Evolutionary conservation across 2,113 vertebrate genomes (phyloP).

Genomic region (Mesitornis unicolor): DNA sequence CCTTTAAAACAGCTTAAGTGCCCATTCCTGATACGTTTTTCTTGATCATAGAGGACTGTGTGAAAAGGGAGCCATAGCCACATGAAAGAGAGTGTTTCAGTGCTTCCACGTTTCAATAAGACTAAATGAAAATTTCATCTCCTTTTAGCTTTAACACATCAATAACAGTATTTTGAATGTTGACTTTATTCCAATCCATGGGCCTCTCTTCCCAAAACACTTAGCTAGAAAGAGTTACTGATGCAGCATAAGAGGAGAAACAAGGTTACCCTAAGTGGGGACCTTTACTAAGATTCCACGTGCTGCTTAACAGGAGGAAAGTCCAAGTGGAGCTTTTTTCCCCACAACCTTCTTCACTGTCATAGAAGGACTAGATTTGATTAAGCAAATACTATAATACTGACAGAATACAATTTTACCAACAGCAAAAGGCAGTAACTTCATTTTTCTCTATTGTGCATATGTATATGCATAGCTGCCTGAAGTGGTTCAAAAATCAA

Average conservation of each 20-base stretch:
- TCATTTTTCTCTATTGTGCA: neutral
- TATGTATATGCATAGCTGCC: neutral
- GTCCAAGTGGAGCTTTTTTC: neutral
- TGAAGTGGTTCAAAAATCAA: slow-evolving; percentile 23
- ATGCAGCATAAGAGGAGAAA: neutral
- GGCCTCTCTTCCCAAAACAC: neutral
- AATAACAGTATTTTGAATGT: neutral
- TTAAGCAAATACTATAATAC: neutral
- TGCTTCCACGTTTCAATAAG: neutral
- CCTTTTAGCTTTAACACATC: neutral
- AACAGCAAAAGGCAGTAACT: neutral
- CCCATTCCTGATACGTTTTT: neutral
- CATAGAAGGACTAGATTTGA: neutral
- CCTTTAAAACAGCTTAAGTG: neutral
- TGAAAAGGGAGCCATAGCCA: neutral
- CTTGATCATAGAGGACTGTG: neutral
- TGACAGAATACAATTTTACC: neutral
- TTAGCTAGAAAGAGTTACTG: neutral
- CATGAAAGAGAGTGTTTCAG: neutral
- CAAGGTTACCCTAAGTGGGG: neutral
- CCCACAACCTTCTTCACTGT: neutral
- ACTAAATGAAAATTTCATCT: neutral
- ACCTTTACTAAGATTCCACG: neutral
- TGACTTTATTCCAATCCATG: neutral
- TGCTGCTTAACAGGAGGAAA: neutral